Percentiles rank a stretch among this genome's conserved stretches.
Evolutionary conservation across 2,113 vertebrate genomes (phyloP).

Genomic region (Puntigrus tetrazona): DNA sequence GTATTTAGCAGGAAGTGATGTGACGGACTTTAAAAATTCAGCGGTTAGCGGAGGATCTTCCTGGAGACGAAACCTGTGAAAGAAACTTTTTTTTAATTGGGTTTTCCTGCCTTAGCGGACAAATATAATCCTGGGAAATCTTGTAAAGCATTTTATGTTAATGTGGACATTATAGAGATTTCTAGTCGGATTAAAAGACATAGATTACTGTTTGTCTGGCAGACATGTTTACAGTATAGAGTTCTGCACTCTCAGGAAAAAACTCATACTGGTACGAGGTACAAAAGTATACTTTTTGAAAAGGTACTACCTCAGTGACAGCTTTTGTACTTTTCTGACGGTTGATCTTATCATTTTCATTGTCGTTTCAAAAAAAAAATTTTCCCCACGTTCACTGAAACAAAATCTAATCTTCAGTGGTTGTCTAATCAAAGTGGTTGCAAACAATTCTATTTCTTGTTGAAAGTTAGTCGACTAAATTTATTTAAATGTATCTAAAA

Average conservation of each 20-base stretch:
- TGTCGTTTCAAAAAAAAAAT: too few relatives aligned
- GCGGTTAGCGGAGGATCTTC: slow-evolving; percentile 44
- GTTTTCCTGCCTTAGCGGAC: neutral
- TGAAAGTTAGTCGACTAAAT: too few relatives aligned
- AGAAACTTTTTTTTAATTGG: too few relatives aligned
- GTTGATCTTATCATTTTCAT: neutral
- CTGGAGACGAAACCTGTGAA: slow-evolving; percentile 55
- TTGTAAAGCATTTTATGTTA: too few relatives aligned
- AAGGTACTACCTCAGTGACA: neutral
- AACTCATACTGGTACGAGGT: too few relatives aligned
- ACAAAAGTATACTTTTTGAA: neutral
- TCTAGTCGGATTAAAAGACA: neutral
- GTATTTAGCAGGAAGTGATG: slow-evolving; percentile 42
- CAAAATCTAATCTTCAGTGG: too few relatives aligned
- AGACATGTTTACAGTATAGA: neutral
- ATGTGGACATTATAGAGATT: neutral
- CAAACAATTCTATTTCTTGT: too few relatives aligned
- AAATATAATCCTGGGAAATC: neutral
- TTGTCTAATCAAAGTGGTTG: too few relatives aligned
- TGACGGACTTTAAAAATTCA: slow-evolving; percentile 53
- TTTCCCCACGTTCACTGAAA: too few relatives aligned
- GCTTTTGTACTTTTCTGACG: too few relatives aligned
- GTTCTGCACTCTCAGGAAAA: neutral
- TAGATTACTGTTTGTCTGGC: neutral
- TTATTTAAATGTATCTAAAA: too few relatives aligned